Evolutionary conservation across 2,888 invertebrate genomes (phyloP).

Genomic region (Caenorhabditis auriculariae): DNA sequence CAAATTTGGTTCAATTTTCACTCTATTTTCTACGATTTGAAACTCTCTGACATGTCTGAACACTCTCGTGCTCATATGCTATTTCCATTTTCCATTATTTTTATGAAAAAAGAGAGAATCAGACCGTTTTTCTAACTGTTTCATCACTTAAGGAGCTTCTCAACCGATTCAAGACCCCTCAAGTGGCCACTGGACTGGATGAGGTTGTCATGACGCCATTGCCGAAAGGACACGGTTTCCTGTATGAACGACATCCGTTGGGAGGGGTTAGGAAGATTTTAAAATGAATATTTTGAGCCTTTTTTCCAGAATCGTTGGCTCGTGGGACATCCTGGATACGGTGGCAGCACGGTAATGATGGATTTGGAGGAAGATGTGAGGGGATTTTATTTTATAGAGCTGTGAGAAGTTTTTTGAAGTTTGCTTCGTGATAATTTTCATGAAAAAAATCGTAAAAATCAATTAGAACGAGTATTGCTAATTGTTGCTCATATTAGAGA

Average conservation of each 20-base stretch:
- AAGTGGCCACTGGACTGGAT: constrained; percentile 49
- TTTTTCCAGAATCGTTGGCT: constrained; percentile 53
- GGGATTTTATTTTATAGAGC: no score
- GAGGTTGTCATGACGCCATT: constrained; percentile 48
- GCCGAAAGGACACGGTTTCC: constrained; percentile 60
- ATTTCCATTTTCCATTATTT: not conserved
- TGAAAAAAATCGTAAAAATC: no score
- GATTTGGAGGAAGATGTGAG: constrained; percentile 53
- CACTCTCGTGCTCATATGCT: not conserved
- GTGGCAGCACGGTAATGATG: constrained; percentile 61
- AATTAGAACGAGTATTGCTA: no score
- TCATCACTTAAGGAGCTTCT: constrained; percentile 45
- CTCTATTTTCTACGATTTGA: no score
- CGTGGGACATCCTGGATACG: constrained; percentile 58
- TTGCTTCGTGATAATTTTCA: no score
- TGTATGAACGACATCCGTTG: constrained; percentile 59
- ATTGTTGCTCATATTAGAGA: not conserved
- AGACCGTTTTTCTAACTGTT: not conserved
- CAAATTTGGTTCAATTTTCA: no score
- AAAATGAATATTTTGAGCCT: not conserved
- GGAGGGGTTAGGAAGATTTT: constrained; percentile 32
- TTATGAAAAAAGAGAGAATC: no score
- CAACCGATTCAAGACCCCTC: constrained; percentile 45
- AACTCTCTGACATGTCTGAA: no score
- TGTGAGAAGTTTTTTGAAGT: no score